Conservation (phyloP, 2,113 vertebrate genomes). For the Genyomyrus donnyi region DNA sequence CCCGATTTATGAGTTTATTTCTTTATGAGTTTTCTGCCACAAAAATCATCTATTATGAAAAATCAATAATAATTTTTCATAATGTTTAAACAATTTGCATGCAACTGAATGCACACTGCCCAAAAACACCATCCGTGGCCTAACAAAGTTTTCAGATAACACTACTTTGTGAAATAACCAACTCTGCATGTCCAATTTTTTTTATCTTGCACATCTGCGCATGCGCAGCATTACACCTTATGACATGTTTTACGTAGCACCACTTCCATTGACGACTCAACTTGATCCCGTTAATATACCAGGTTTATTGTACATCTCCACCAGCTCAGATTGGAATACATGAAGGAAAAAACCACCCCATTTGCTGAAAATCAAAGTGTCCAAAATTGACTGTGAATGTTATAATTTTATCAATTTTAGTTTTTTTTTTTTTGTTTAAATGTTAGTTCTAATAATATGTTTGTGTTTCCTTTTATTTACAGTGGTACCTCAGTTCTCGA, state of each 20-base stretch:
- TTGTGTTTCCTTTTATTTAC: not conserved
- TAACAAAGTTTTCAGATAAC: not conserved
- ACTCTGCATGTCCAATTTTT: not conserved
- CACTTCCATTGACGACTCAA: not conserved
- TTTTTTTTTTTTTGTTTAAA: not conserved
- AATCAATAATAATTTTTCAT: too few species aligned
- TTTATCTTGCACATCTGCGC: not conserved
- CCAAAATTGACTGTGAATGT: not conserved
- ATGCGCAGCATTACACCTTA: not conserved
- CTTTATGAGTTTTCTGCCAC: not conserved
- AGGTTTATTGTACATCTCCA: not conserved
- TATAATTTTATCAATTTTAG: not conserved
- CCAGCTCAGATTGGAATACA: not conserved
- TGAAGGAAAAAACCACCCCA: too few species aligned
- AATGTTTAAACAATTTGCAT: too few species aligned
- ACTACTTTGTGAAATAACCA: not conserved
- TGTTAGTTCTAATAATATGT: not conserved
- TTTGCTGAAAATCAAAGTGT: not conserved
- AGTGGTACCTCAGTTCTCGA: too few species aligned
- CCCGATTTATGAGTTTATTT: too few species aligned
- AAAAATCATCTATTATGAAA: not conserved
- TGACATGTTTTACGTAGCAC: not conserved
- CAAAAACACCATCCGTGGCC: not conserved
- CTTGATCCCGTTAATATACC: not conserved
- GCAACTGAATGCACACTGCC: too few species aligned